Evolutionary conservation across 2,113 vertebrate genomes (phyloP).

Genomic region (Balaeniceps rex): DNA sequence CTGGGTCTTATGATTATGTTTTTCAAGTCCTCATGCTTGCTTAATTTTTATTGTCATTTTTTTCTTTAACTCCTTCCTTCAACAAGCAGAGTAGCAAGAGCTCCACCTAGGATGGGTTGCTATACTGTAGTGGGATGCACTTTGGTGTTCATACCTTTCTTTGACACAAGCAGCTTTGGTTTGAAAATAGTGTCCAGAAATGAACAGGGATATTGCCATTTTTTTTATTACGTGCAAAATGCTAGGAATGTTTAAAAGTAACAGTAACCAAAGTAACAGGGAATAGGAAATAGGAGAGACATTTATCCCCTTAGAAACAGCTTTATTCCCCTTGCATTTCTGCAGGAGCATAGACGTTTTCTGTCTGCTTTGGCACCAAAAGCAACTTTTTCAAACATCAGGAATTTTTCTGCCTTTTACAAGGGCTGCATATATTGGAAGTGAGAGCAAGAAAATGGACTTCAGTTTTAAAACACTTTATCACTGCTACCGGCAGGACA

Average conservation of each 20-base stretch:
- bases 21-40: neutral
- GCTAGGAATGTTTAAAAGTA: constrained; percentile 66
- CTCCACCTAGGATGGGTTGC: neutral
- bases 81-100: neutral
- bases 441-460: constrained; percentile 3
- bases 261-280: constrained; percentile 63
- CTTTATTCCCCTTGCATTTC: constrained; percentile 47
- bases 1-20: neutral
- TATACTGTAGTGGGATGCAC: neutral
- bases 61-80: neutral
- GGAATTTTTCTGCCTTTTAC: constrained; percentile 54
- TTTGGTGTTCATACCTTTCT: neutral
- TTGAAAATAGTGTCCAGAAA: constrained; percentile 28
- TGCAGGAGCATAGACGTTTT: constrained; percentile 27
- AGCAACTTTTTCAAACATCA: constrained; percentile 41
- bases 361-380: constrained; percentile 59
- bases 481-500: neutral
- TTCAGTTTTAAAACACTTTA: constrained; percentile 27
- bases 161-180: neutral
- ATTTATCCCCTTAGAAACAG: constrained; percentile 62
- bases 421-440: constrained; percentile 17
- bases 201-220: constrained; percentile 22
- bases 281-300: constrained; percentile 57
- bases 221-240: constrained; percentile 62
- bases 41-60: neutral